Evolutionary conservation across 2,113 vertebrate species (phyloP), one percentile per base, ranked within the genome.

Genomic region (Solea senegalensis): DNA sequence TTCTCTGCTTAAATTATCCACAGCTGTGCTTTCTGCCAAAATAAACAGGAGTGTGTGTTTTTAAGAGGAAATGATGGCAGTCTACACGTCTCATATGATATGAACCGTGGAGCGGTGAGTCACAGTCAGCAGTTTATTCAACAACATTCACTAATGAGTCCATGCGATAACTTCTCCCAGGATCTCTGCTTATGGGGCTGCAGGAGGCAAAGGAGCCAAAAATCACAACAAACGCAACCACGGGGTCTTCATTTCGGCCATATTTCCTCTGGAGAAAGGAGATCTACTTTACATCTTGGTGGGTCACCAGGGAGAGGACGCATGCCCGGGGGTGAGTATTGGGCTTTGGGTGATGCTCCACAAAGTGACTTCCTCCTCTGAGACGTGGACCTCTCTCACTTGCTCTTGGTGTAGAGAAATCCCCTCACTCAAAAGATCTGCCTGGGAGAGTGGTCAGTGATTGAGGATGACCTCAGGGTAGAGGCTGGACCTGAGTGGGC

Each of bases 261-360:
- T 93, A 72, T 96, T 96, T 83, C 90, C 92, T 49, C 92, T 97
- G 50, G 88, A 96, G 81, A 94, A 93, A 77, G 94, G 94, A 60
- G 95, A 96, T 52, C 78, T 90, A 52, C 92, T 97, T 46, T 95
- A 97, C 83, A 95, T 96, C 76, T 89, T 96, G 76, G 94, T 95
- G 74, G 95, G 96, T n/a, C 96, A 96, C 77, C 96, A 95, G 88
- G 95, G 95, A 62, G 95, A 96, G 72, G 96, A 97, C 55, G 95
- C 96, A 26, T 95, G 96, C 58, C 95, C 96, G 1, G 94, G 95
- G 91, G 96, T 96, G 78, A 95, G 94, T 82, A 50, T 21, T 21
- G 21, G 21, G 21, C 21, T 21, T 21, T 21, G 21, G 21, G 21
- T 21, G 21, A 21, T 21, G 21, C 21, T 21, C 21, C 21, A 21